A percentile compares a stretch with the other conserved stretches of the same genome.
Evolutionary conservation across 2,797 vertebrate species (phyloP).

Genomic region (Ficedula albicollis): DNA sequence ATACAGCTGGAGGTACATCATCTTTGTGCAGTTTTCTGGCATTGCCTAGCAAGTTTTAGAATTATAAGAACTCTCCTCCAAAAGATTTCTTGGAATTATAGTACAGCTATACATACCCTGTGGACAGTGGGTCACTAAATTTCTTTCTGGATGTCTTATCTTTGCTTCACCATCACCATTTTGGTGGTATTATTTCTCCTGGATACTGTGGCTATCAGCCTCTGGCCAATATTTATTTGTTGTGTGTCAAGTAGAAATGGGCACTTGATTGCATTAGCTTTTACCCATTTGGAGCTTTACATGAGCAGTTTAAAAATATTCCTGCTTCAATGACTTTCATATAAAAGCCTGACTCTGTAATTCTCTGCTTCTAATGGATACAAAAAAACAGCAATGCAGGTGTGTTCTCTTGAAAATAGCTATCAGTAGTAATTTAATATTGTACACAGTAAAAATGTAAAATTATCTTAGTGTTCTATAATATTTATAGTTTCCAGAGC

Average conservation of each 20-base stretch:
- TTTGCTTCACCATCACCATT: neutral
- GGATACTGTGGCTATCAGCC: neutral
- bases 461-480: neutral
- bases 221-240: neutral
- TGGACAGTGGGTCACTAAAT: neutral
- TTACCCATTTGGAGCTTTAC: slow-evolving; percentile 17
- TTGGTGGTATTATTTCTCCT: neutral
- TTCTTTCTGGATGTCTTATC: too few relatives aligned
- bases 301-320: slow-evolving; percentile 31
- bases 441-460: neutral
- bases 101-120: neutral
- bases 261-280: neutral
- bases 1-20: neutral
- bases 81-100: neutral
- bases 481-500: neutral
- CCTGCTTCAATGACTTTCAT: neutral
- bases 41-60: neutral
- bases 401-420: neutral
- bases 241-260: neutral
- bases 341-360: neutral
- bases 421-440: neutral
- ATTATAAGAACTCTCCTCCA: neutral
- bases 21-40: neutral
- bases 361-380: neutral
- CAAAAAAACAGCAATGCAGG: neutral